These are phyloP conservation scores for Cylloceria caligata DNA, from an alignment of 2,888 invertebrate genomes.

Conservation along the genomic window DNA sequence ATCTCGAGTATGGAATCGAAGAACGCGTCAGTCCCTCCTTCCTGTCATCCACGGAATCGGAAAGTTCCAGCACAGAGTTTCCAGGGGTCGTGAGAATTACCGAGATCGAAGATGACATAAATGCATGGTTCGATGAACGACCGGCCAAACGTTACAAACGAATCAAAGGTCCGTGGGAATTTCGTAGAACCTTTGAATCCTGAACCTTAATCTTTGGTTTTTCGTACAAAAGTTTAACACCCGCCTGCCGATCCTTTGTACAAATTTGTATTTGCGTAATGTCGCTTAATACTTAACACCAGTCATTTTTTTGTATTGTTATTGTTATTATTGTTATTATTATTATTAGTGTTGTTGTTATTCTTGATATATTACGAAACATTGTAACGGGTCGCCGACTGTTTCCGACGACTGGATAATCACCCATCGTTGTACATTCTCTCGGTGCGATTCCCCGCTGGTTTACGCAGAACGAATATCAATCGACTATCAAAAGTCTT, in stretches of 20 bases:
- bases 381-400: slow-evolving; percentile 54
- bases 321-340: slow-evolving; percentile 66
- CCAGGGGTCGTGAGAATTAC: slow-evolving; percentile 89
- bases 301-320: slow-evolving; percentile 73
- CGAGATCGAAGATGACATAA: slow-evolving; percentile 86
- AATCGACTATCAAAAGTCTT: slow-evolving; percentile 61
- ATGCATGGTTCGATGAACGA: slow-evolving; percentile 79
- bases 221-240: slow-evolving; percentile 41
- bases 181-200: slow-evolving; percentile 65
- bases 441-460: slow-evolving; percentile 69
- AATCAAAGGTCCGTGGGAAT: slow-evolving; percentile 75
- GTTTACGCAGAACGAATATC: slow-evolving; percentile 66
- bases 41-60: slow-evolving; percentile 74
- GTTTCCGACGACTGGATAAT: slow-evolving; percentile 42
- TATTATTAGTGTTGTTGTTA: slow-evolving; percentile 45
- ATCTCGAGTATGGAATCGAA: slow-evolving; percentile 73
- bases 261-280: slow-evolving; percentile 82
- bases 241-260: slow-evolving; percentile 81
- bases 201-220: slow-evolving; percentile 71
- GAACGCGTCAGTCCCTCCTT: slow-evolving; percentile 77
- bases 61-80: slow-evolving; percentile 85
- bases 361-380: slow-evolving; percentile 59
- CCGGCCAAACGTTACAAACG: slow-evolving; percentile 79
- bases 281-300: slow-evolving; percentile 82
- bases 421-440: slow-evolving; percentile 75